Evolutionary conservation across 2,113 vertebrate genomes (phyloP), one percentile per base, ranked within the genome.

Genomic region (Xenopus borealis): DNA sequence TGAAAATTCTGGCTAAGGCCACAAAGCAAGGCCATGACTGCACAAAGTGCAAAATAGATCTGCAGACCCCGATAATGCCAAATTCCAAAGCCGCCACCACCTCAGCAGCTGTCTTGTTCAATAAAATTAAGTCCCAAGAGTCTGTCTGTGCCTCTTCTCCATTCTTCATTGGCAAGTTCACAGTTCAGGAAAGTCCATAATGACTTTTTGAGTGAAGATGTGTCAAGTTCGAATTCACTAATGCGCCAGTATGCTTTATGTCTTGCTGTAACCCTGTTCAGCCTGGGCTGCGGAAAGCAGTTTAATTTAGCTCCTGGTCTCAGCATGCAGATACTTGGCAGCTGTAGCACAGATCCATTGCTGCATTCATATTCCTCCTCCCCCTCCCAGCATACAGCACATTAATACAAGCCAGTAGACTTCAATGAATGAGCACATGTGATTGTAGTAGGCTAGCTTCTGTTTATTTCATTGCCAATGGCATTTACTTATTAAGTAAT

Each of bases 261-360:
- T 47, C 30, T 78, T 69, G 52, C 62, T 76, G 62, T 62, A 68
- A 77, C 71, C 74, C 10, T 53, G 18, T n/a, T 63, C 80, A 75
- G 79, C 59, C 72, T 81, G 69, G 44, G 50, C 70, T 61, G 20
- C 5, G 71, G 58, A 82, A 71, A 67, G 50, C 69, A 58, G 71
- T 78, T 81, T 74, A 79, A 80, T 82, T 83, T 82, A 81, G 70
- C 18, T 81, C 78, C 69, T 69, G 46, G 33, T 52, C 69, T 87
- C 78, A 84, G 53, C 47, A 74, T 72, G 53, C 76, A 76, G 61
- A 65, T 75, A 82, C 78, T 75, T 80, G 68, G 70, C 80, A 83
- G 78, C 59, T 72, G 69, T 78, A 79, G 82, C 74, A 78, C 27
- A 50, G 78, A 69, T 0, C 1, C 7, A 70, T 33, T 59, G 65